Percentiles rank a stretch among this genome's conserved stretches.
Conservation (phyloP, 2,113 vertebrate genomes). For the Falcunculus frontatus region DNA sequence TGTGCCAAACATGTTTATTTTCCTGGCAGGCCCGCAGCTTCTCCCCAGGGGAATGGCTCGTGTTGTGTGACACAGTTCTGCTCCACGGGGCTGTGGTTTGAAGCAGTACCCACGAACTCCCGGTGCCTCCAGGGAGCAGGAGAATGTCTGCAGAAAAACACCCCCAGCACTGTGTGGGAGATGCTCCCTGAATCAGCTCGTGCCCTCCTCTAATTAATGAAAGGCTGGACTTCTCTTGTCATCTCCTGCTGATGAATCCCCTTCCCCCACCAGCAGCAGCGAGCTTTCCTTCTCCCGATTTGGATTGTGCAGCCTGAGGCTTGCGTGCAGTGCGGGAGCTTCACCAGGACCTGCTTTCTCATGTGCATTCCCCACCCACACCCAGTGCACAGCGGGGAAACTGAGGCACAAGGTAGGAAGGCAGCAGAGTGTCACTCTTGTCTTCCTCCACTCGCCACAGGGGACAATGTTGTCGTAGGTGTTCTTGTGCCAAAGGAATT, state of each 20-base stretch:
- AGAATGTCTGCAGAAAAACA: neutral
- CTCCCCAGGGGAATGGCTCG: neutral
- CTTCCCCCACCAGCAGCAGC: neutral
- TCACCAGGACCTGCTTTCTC: neutral
- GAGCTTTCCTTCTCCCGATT: neutral
- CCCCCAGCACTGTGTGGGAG: neutral
- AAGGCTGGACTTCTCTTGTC: neutral
- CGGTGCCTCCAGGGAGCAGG: neutral
- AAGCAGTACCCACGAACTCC: neutral
- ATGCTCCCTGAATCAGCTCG: neutral
- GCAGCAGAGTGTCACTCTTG: neutral
- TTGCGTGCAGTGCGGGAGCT: neutral
- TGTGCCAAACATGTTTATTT: neutral
- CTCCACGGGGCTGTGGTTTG: neutral
- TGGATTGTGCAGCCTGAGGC: neutral
- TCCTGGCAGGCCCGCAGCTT: neutral
- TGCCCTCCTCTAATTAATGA: neutral
- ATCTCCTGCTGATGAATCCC: constrained; percentile 25
- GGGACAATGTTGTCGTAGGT: accelerated
- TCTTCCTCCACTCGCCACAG: accelerated
- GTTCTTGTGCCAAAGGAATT: neutral
- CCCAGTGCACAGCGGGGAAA: neutral
- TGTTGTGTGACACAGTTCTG: neutral
- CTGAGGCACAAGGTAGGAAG: neutral
- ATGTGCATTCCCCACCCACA: neutral